Base-by-base conservation (phyloP, 2,797 vertebrate species). In the Helicolenus hilgendorfi region DNA sequence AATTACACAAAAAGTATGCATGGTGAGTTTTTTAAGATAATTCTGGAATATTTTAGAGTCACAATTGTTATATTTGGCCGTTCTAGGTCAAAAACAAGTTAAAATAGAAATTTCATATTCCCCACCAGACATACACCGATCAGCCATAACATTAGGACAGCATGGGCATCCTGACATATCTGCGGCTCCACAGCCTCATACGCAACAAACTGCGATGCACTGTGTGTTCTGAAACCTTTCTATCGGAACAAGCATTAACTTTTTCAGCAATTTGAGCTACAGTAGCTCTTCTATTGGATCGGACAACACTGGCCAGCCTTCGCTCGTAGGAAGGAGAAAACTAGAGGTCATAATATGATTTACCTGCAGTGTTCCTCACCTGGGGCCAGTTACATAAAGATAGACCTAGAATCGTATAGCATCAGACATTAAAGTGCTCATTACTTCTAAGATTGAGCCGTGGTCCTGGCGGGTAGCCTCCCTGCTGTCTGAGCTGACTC, bases 401-500 rank as follows among this genome's bases (percentile, higher is more conserved):
- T 49, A 49, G 41, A 49, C 7, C 41, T 20, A 49, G 15, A 49
- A 53, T 70, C 35, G 24, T 27, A 53, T 11, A 64, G 31, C 31
- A 60, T 38, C 24, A 11, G 14, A 55, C 53, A 77, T 79, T 64
- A 74, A 74, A 59, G 56, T 24, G 7, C 73, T 77, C 69, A 76
- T 83, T 72, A 35, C 20, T 26, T 81, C 15, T 22, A 60, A 49
- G 56, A 60, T 59, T 36, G 33, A 73, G 29, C 27, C 36, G 15
- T 2, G 22, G 20, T 60, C 59, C n/a, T 33, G 70, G 53, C 4
- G 2, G 49, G 64, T n/a, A 24, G 64, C 35, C 27, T 68, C 60
- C 29, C 75, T 77, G 77, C 79, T 64, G 73, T 87, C 18, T 49
- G 64, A 72, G 26, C 7, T 9, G 2, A 65, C 63, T 86, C 60